Evolutionary conservation across 2,888 invertebrate species (phyloP).

Genomic region (Volucella inflata): DNA sequence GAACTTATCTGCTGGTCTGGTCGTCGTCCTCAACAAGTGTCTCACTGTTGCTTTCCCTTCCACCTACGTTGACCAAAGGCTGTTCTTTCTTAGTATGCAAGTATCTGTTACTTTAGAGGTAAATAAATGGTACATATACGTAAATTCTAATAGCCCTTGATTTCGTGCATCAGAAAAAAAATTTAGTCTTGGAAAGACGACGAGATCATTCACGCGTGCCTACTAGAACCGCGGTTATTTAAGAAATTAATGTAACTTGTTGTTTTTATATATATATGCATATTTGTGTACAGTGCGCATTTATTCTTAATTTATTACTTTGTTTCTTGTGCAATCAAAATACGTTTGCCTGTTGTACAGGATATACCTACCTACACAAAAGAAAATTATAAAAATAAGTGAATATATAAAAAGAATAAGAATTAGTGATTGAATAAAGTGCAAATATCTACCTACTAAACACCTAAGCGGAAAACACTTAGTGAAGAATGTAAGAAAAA

Average conservation of each 20-base stretch:
- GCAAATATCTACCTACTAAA: no score
- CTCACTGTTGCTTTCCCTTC: constrained; percentile 67
- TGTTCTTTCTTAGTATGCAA: constrained; percentile 68
- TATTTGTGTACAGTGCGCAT: constrained; percentile 4
- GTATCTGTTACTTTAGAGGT: constrained; percentile 77
- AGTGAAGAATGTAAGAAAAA: constrained; percentile 22
- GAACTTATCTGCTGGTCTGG: constrained; percentile 61
- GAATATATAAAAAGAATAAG: no score
- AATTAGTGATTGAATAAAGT: no score
- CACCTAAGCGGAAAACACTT: no score
- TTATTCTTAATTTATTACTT: constrained; percentile 22
- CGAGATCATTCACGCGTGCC: constrained; percentile 80
- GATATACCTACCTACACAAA: neutral
- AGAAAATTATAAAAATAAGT: no score
- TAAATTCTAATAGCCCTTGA: constrained; percentile 82
- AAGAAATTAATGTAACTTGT: constrained; percentile 38
- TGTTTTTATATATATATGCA: constrained; percentile 16
- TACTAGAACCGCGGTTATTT: constrained; percentile 70
- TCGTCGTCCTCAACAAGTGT: constrained; percentile 47
- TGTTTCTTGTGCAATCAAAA: constrained; percentile 29
- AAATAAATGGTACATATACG: constrained; percentile 77
- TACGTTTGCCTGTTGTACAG: neutral
- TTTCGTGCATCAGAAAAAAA: constrained; percentile 81
- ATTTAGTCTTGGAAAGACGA: constrained; percentile 81
- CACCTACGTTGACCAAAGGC: constrained; percentile 71